Percentiles rank a stretch among this genome's conserved stretches.
Evolutionary conservation across 2,888 invertebrate species (phyloP).

Genomic region (Apamea epomidion): DNA sequence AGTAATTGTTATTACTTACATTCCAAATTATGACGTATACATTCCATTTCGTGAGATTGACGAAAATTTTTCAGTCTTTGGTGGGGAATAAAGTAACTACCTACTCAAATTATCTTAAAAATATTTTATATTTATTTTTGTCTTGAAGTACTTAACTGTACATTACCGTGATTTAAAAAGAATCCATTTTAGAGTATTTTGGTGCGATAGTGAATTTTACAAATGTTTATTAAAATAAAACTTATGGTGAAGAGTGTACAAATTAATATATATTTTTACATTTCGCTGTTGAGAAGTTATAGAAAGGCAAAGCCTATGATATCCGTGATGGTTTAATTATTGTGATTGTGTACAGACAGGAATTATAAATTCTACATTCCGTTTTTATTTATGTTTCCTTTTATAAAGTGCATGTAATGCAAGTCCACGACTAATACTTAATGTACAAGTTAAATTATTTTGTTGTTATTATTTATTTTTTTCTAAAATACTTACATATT

Average conservation of each 20-base stretch:
- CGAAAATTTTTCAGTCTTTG: constrained; percentile 76
- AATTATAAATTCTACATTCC: constrained; percentile 90
- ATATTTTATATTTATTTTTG: constrained; percentile 82
- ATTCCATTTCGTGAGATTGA: constrained; percentile 82
- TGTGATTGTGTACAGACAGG: constrained; percentile 88
- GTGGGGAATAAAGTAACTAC: constrained; percentile 85
- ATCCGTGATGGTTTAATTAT: constrained; percentile 88
- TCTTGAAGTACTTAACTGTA: constrained; percentile 84
- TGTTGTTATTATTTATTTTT: constrained; percentile 78
- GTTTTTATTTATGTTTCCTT: constrained; percentile 83
- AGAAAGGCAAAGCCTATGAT: constrained; percentile 86
- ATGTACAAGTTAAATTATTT: constrained; percentile 81
- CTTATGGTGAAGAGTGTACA: constrained; percentile 87
- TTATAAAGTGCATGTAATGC: constrained; percentile 87
- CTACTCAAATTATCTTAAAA: constrained; percentile 81
- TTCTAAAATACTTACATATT: constrained; percentile 67
- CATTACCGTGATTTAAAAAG: constrained; percentile 80
- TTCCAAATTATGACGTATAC: constrained; percentile 81
- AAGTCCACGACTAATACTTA: constrained; percentile 89
- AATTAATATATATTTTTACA: constrained; percentile 91
- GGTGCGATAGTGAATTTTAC: constrained; percentile 90
- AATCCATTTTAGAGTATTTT: constrained; percentile 87
- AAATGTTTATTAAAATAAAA: constrained; percentile 85
- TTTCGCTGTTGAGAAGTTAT: constrained; percentile 88
- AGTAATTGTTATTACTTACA: constrained; percentile 72